Evolutionary conservation across 2,113 vertebrate genomes (phyloP), one percentile per base, ranked within the genome.

Genomic region (Mastomys natalensis): DNA sequence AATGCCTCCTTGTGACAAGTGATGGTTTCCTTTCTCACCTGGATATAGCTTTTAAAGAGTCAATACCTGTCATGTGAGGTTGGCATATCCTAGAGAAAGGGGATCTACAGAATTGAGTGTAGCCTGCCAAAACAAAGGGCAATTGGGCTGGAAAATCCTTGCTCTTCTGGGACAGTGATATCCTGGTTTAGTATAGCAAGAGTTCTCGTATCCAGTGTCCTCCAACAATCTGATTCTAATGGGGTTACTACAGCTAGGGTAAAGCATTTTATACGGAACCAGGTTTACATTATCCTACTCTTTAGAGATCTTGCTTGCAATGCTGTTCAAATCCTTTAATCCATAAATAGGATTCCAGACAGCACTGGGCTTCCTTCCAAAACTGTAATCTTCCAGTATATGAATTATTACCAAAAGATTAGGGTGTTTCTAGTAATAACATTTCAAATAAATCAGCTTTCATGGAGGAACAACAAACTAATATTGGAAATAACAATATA

Each of bases 391-490:
- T 99, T 98, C 98, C 98, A 99, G 98, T 98, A 97, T 99, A 98
- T 99, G 99, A 99, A 99, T 99, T 99, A 99, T 99, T 99, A 99
- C 98, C 98, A 98, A 99, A 98, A 99, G 99, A 99, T 99, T 99
- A 99, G 98, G 98, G 98, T 99, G 98, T 99, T 99, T 98, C 98
- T 96, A 99, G 98, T 99, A 99, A 99, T 99, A 99, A 99, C 99
- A 98, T 99, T 99, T 99, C 98, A 99, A 99, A 99, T 99, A 99
- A 99, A 99, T 99, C 99, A 99, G 99, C 98, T 99, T 99, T 98
- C 98, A 98, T 98, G 98, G 98, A 98, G 98, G 98, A 99, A 99
- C 98, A 99, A 99, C 99, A 99, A 99, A 99, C 98, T 99, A 99
- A 99, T 99, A 98, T 98, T 98, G 93, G 98, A 99, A 99, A 99